These are phyloP conservation scores for Volucella inflata DNA, from an alignment of 2,888 invertebrate genomes.

Conservation along the genomic window DNA sequence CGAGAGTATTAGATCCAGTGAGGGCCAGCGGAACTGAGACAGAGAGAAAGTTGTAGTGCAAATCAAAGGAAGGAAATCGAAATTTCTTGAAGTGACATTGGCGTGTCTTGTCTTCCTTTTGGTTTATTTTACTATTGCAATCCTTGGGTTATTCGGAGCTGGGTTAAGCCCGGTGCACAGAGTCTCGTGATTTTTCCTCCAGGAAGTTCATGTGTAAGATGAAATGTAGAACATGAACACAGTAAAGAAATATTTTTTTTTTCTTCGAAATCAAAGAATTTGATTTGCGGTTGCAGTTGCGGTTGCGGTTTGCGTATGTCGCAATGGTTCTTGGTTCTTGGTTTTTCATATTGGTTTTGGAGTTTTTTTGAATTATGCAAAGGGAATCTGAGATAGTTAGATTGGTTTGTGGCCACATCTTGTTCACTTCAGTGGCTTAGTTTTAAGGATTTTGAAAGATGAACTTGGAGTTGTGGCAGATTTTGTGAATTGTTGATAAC, in stretches of 20 bases:
- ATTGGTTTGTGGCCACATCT: neutral
- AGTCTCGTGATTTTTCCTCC: neutral
- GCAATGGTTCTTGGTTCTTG: slow-evolving; percentile 34
- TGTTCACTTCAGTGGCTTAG: too few relatives aligned
- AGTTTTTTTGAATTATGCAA: slow-evolving; percentile 50
- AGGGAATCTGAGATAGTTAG: neutral
- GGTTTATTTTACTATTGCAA: slow-evolving; percentile 8
- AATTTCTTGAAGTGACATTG: slow-evolving; percentile 68
- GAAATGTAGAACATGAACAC: slow-evolving; percentile 67
- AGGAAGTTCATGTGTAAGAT: slow-evolving; percentile 58
- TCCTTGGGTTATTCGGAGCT: slow-evolving; percentile 7
- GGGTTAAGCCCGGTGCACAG: neutral
- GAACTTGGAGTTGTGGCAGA: too few relatives aligned
- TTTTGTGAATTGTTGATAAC: too few relatives aligned
- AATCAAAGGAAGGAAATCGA: slow-evolving; percentile 67
- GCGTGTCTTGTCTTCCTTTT: slow-evolving; percentile 5
- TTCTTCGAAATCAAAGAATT: slow-evolving; percentile 36
- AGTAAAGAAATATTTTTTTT: slow-evolving; percentile 65
- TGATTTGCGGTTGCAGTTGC: slow-evolving; percentile 49
- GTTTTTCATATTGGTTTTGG: neutral
- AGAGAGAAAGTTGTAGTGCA: neutral
- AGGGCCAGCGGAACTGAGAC: neutral
- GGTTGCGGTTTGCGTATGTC: slow-evolving; percentile 32
- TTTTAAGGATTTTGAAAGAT: too few relatives aligned
- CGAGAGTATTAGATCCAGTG: slow-evolving; percentile 1